phyloP scores from a whole-genome alignment of 2,113 vertebrate genomes.

The Struthio camelus region DNA sequence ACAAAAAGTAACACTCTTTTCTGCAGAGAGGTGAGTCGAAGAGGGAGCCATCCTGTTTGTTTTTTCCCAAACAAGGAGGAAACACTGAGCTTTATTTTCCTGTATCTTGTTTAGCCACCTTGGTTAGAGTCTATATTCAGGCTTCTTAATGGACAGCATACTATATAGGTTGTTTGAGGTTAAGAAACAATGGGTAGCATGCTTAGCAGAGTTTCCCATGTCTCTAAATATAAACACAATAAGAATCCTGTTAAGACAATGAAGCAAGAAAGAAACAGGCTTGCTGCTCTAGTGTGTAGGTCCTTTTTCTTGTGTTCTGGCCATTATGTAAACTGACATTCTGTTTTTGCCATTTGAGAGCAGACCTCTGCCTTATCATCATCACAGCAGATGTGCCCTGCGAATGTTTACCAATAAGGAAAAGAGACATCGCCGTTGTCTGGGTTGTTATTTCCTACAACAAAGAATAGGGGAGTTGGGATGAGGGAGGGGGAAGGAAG shows the following conservation, averaged over 20 bases:
- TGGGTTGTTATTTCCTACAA: slow-evolving; percentile 64
- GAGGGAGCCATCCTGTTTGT: slow-evolving; percentile 46
- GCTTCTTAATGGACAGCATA: background rate
- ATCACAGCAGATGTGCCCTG: slow-evolving; percentile 61
- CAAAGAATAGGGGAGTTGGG: slow-evolving; percentile 46
- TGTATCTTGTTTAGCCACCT: slow-evolving; percentile 62
- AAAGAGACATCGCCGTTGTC: slow-evolving; percentile 60
- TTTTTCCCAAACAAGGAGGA: slow-evolving; percentile 59
- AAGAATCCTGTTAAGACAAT: slow-evolving; percentile 71
- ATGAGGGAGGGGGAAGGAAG: slow-evolving; percentile 43
- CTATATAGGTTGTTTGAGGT: slow-evolving; percentile 70
- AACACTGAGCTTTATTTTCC: slow-evolving; percentile 55
- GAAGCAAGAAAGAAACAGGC: slow-evolving; percentile 52
- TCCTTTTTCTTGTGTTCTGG: slow-evolving; percentile 62
- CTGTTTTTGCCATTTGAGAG: slow-evolving; percentile 62
- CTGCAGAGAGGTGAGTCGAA: slow-evolving; percentile 5
- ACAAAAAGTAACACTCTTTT: background rate
- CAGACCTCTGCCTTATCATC: slow-evolving; percentile 61
- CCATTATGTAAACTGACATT: slow-evolving; percentile 67
- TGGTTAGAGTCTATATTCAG: slow-evolving; percentile 33
- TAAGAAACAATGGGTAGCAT: slow-evolving; percentile 65
- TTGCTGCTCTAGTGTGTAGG: background rate
- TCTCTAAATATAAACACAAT: slow-evolving; percentile 73
- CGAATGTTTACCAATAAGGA: slow-evolving; percentile 68
- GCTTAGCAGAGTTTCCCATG: slow-evolving; percentile 66